A percentile compares a stretch with the other conserved stretches of the same genome.
Evolutionary conservation across 2,888 invertebrate species (phyloP).

Genomic region (Shargacucullia verbasci): DNA sequence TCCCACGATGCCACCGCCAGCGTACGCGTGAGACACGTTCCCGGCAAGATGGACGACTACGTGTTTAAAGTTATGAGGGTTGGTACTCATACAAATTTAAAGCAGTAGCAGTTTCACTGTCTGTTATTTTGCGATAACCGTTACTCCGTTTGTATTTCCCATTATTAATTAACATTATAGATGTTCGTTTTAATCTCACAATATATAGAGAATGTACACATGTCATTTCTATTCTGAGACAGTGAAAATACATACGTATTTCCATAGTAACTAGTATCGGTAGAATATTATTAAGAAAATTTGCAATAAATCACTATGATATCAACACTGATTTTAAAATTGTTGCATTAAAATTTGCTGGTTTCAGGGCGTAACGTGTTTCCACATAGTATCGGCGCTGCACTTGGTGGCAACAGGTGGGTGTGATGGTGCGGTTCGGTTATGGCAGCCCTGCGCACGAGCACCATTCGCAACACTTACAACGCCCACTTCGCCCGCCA

Average conservation of each 20-base stretch:
- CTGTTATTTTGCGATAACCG: no score
- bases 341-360: not conserved
- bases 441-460: conserved; percentile 87
- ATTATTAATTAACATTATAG: no score
- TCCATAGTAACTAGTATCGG: no score
- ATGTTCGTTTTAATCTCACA: no score
- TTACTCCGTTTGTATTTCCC: no score
- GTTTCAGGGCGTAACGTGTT: conserved; percentile 89
- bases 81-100: conserved; percentile 39
- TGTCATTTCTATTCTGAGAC: no score
- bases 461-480: conserved; percentile 67
- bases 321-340: no score
- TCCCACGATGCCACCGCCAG: conserved; percentile 87
- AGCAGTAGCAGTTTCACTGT: no score
- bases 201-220: no score
- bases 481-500: conserved; percentile 64
- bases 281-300: no score
- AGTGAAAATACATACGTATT: no score
- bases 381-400: conserved; percentile 82
- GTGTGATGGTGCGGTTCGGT: conserved; percentile 84
- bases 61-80: conserved; percentile 88
- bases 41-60: conserved; percentile 85
- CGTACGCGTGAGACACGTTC: conserved; percentile 83
- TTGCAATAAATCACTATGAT: no score
- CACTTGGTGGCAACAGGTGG: conserved; percentile 89